Conservation (phyloP, 2,888 invertebrate genomes). For the Lasius fuliginosus region DNA sequence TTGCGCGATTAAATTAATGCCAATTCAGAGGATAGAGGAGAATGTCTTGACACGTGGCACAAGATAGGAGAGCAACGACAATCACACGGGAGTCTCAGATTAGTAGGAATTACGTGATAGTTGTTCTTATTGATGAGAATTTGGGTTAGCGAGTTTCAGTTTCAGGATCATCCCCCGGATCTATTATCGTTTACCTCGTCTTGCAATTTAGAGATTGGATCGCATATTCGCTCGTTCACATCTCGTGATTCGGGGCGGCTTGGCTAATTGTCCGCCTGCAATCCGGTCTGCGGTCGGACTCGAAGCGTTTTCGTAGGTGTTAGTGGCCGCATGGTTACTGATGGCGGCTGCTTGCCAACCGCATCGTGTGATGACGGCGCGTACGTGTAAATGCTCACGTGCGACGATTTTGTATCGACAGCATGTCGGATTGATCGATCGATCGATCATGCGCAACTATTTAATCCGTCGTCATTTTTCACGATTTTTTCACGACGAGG, state of each 20-base stretch:
- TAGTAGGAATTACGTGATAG: slow-evolving; percentile 26
- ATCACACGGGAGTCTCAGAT: slow-evolving; percentile 22
- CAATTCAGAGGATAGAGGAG: slow-evolving; percentile 12
- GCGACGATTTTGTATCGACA: slow-evolving; percentile 35
- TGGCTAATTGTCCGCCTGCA: slow-evolving; percentile 49
- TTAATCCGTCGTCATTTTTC: neutral
- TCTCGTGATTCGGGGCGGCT: slow-evolving; percentile 40
- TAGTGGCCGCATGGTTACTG: slow-evolving; percentile 47
- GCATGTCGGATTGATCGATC: slow-evolving; percentile 4
- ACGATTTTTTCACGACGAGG: neutral
- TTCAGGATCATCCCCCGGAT: neutral
- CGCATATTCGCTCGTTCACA: slow-evolving; percentile 42
- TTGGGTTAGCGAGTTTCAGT: slow-evolving; percentile 35
- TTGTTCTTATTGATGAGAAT: slow-evolving; percentile 47
- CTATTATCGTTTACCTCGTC: neutral
- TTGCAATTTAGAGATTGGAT: slow-evolving; percentile 37
- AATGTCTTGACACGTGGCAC: slow-evolving; percentile 34
- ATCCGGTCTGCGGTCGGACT: slow-evolving; percentile 48
- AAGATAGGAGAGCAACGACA: slow-evolving; percentile 27
- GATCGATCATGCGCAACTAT: neutral
- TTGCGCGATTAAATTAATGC: slow-evolving; percentile 48
- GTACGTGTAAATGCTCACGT: slow-evolving; percentile 48
- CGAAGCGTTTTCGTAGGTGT: slow-evolving; percentile 56
- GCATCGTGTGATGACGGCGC: slow-evolving; percentile 32
- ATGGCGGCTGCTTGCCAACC: slow-evolving; percentile 39